Base-by-base conservation (phyloP, 2,797 vertebrate genomes). In the Girardinus metallicus region DNA sequence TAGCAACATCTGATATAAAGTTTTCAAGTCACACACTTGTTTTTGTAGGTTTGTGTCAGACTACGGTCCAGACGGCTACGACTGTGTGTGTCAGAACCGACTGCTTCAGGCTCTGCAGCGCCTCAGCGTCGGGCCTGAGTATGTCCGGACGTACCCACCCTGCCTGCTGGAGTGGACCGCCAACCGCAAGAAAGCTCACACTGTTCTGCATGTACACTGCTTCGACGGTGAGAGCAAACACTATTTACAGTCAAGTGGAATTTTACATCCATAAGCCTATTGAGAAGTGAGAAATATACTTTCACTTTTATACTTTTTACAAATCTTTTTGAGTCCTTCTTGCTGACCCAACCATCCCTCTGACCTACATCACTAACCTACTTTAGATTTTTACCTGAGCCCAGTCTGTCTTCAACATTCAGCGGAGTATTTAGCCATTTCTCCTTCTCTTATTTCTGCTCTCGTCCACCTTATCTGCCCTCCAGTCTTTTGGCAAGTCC, bases 161-260 rank as follows among this genome's bases (percentile, higher is more conserved):
- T 97, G 96, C 1, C 95, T 97, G 21, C 95, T 99, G 1, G 98
- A 99, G 94, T 99, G 98, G 98, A 96, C 93, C 0, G 95, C 96
- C 10, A 97, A 95, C 89, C 95, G 96, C 81, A 97, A 94, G 86
- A 96, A 95, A 84, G 97, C 97, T 47, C 95, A 95, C 93, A 98
- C 97, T 87, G 97, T 96, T 0, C 91, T 99, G 18, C 96, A 98
- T 10, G 93, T 97, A 55, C 90, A 96, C 91, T 98, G 97, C 88
- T 97, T 97, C 55, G 97, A 97, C 0, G 97, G 98, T 99, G 92
- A 78, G 92, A 34, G 66, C 46, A 44, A 4, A 21, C 64, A n/a
- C 23, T 13, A 6, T 62, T 62, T 51, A 43, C 68, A 41, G 1
- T 10, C 1, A 26, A 49, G 13, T 49, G 12, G 15, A 10, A 73